phyloP scores from a whole-genome alignment of 2,113 vertebrate genomes.

The Lamprologus ornatipinnis region DNA sequence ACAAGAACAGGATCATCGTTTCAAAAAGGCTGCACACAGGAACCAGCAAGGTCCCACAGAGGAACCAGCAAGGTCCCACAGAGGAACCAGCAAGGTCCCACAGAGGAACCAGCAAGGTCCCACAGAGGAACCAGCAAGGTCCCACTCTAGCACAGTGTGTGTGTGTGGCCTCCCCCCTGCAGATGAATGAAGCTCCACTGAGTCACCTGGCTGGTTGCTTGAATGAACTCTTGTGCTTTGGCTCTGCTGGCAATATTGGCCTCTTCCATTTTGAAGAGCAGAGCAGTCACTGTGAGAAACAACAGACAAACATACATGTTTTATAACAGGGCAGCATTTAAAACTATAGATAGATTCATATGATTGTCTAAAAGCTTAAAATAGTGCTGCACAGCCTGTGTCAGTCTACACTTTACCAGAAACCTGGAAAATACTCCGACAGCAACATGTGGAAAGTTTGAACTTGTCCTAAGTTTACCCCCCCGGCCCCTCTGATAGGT shows the following conservation, averaged over 20 bases:
- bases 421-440: not conserved
- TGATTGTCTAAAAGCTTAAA: not conserved
- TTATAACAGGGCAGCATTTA: not conserved
- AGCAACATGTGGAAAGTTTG: not conserved
- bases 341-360: not conserved
- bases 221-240: constrained; percentile 90
- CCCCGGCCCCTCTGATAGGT: not conserved
- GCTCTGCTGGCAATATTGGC: constrained; percentile 87
- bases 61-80: not conserved
- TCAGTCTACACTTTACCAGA: not conserved
- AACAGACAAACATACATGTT: not conserved
- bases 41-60: not conserved
- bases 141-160: not conserved
- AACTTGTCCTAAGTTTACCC: not conserved
- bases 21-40: not conserved
- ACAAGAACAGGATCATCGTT: not conserved
- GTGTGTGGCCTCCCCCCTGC: not conserved
- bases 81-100: too few species aligned
- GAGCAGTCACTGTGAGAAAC: constrained; percentile 75
- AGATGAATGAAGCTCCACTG: not conserved
- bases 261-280: constrained; percentile 94
- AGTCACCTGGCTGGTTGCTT: constrained; percentile 87
- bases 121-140: not conserved
- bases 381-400: not conserved
- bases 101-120: too few species aligned